Base-by-base conservation (phyloP, 2,888 invertebrate species). In the Stictocephala bisonia region DNA sequence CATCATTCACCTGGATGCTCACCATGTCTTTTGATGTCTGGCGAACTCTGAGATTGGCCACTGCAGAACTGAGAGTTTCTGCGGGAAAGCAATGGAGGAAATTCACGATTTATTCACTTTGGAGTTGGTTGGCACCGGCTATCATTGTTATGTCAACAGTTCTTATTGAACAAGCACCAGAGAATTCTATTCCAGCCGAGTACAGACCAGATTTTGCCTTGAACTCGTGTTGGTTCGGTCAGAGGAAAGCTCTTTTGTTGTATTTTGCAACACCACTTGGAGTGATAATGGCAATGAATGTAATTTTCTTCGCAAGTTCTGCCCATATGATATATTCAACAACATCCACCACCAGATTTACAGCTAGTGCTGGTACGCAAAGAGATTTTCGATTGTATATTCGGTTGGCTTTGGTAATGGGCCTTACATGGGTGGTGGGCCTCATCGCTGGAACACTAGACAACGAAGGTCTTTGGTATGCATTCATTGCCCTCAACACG, bases 1-100 rank as follows among this genome's bases (percentile, higher is more conserved):
- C 86, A 0, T 84, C 87, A 1, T 88, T 88, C 79, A 84, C 84
- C 74, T 88, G 88, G 88, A 86, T 86, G 85, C 84, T 86, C 66
- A 83, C 86, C 2, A 84, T 88, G 81, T 85, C 87, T 0, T 85
- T 85, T 79, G 87, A 87, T 77, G 85, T 84, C 13, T 85, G 83
- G 82, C 82, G 83, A 77, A 86, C 84, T n/a, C 81, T 85, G 29
- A 81, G 82, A 31, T 78, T 84, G 77, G 86, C 86, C 2, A 86
- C 86, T 0, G 82, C 82, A 26, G 85, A 86, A 78, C 80, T 86
- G 6, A 78, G 85, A 53, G 83, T 85, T 0, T 82, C 84, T 1
- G 80, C 81, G 11, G 85, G 85, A 3, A 81, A 82, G 79, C 82
- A 82, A 71, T 81, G 81, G 79, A 77, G 81, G 13, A 82, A 84